phyloP scores from a whole-genome alignment of 1,140 invertebrate species.

The Solenopsis invicta region DNA sequence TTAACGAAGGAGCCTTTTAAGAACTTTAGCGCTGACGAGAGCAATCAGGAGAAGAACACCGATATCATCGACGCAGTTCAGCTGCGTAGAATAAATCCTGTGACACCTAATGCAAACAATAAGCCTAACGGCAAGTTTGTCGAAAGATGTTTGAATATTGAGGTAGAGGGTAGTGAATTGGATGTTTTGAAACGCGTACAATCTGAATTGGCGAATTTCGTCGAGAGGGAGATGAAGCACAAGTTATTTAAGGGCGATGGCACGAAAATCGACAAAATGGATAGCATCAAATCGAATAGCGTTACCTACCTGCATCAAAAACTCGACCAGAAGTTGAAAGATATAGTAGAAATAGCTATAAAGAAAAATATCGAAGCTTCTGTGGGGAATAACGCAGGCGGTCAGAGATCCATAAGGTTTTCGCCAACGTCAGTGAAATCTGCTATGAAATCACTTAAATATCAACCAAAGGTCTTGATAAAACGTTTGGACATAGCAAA shows the following conservation, averaged over 20 bases:
- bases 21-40: slow-evolving; percentile 54
- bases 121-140: slow-evolving; percentile 74
- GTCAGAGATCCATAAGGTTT: slow-evolving; percentile 59
- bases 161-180: slow-evolving; percentile 82
- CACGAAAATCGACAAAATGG: slow-evolving; percentile 33
- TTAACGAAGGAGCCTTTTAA: slow-evolving; percentile 45
- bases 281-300: slow-evolving; percentile 54
- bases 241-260: slow-evolving; percentile 61
- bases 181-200: slow-evolving; percentile 80
- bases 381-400: not conserved
- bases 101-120: slow-evolving; percentile 35
- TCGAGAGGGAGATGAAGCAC: slow-evolving; percentile 81
- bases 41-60: slow-evolving; percentile 78
- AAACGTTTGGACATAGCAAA: slow-evolving; percentile 76
- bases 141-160: slow-evolving; percentile 83
- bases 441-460: slow-evolving; percentile 77
- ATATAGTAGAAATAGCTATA: slow-evolving; percentile 82
- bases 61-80: slow-evolving; percentile 84
- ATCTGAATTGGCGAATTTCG: slow-evolving; percentile 79
- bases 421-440: slow-evolving; percentile 78
- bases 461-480: slow-evolving; percentile 82
- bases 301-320: slow-evolving; percentile 59
- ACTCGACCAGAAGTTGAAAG: slow-evolving; percentile 81
- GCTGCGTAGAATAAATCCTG: slow-evolving; percentile 79
- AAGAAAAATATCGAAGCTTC: slow-evolving; percentile 82